Conservation (phyloP, 92 coral and sea anemone genomes). For the Plumapathes pennacea region DNA sequence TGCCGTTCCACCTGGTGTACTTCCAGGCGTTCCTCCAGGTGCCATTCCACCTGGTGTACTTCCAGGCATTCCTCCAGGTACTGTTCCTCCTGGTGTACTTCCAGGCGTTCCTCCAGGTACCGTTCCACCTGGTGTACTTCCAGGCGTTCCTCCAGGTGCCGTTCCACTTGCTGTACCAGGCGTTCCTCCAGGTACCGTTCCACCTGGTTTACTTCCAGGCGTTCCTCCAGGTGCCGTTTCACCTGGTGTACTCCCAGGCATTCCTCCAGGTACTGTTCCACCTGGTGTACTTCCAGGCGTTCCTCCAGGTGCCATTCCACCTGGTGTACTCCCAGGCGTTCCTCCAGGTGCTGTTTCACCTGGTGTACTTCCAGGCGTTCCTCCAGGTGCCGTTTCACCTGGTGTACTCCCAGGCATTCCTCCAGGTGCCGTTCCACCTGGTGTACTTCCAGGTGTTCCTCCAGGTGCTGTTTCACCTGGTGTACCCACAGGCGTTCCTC, state of each 20-base stretch:
- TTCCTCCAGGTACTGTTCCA: background rate
- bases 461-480: conserved; percentile 1
- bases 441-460: background rate
- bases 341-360: conserved; percentile 19
- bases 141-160: conserved; percentile 8
- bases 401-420: background rate
- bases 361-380: conserved; percentile 13
- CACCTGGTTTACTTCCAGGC: background rate
- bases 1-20: background rate
- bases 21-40: background rate
- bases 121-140: conserved; percentile 12
- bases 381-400: background rate
- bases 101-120: conserved; percentile 2
- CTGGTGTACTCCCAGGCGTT: conserved; percentile 14
- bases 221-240: background rate
- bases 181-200: background rate
- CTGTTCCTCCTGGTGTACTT: conserved; percentile 3
- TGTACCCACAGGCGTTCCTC: too few species aligned
- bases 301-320: conserved; percentile 2
- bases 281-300: conserved; percentile 10
- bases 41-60: conserved; percentile 1
- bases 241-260: background rate
- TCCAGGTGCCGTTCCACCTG: too few species aligned
- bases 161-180: conserved; percentile 6
- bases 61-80: conserved; percentile 7